Base-by-base conservation (phyloP, 2,113 vertebrate genomes). In the Aphelocoma coerulescens region DNA sequence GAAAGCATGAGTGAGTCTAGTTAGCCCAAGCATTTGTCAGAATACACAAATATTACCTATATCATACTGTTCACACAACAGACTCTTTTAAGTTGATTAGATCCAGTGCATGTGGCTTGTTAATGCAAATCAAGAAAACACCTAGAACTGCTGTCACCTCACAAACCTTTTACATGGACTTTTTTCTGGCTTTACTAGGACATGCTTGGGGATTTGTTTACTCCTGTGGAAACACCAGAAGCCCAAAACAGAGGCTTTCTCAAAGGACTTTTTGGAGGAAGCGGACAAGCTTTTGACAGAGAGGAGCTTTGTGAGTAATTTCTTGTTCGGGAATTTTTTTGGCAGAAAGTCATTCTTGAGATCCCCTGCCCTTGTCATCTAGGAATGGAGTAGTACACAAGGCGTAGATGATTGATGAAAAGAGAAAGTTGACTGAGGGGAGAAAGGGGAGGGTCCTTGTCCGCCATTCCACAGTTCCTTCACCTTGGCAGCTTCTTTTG, bases 201-300 rank as follows among this genome's bases (percentile, higher is more conserved):
- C 87, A 99, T 99, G 99, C 98, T 99, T 68, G 99, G 99, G 73
- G 99, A 99, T 96, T 98, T 99, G 92, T 99, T 99, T 97, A 99
- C 98, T 69, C 98, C 99, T 19, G 99, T 99, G 95, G 99, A 99
- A 97, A 99, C 99, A 28, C 99, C 99, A n/a, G 99, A 99, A 96
- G 99, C 99, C 62, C 99, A 99, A 95, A 99, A 99, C 96, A 98
- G 99, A 98, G 99, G 99, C 54, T 99, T 99, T 96, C 98, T 99
- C 43, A 99, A 99, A 95, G 99, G 99, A 67, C 98, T 99, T 85
- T 99, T 99, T 92, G 99, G 99, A 91, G 99, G 99, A 96, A 99
- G 99, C 5, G 98, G 98, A 73, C 98, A 99, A 87, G 99, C 98
- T 37, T 99, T 99, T 65, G 99, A 99, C 98, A 98, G 99, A 97